phyloP scores from a whole-genome alignment of 2,113 vertebrate species.

The Clupea harengus region DNA sequence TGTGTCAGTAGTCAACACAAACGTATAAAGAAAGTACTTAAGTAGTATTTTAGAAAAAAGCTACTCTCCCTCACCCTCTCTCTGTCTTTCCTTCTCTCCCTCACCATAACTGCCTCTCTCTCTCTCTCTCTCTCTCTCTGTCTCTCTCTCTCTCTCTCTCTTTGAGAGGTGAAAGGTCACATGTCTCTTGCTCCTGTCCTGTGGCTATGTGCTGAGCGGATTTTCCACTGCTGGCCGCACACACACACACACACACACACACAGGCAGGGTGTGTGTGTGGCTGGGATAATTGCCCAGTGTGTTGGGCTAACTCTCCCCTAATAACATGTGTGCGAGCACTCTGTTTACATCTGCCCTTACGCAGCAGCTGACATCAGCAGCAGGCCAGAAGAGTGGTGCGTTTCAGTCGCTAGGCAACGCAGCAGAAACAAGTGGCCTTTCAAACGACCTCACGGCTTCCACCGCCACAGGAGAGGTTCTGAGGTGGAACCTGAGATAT shows the following conservation, averaged over 20 bases:
- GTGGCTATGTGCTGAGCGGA: neutral
- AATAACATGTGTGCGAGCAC: neutral
- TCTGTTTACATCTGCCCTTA: neutral
- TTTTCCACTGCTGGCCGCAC: neutral
- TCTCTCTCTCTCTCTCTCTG: neutral
- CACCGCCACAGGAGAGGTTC: neutral
- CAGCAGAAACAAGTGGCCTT: neutral
- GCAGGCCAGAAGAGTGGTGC: neutral
- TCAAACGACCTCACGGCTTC: neutral
- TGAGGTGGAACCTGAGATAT: neutral
- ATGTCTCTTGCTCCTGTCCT: neutral
- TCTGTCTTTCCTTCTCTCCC: neutral
- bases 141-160: neutral
- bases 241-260: neutral
- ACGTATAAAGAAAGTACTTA: too few relatives aligned
- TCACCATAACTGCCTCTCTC: neutral
- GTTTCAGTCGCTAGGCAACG: neutral
- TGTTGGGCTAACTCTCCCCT: neutral
- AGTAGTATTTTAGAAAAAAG: neutral
- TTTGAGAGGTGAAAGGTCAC: neutral
- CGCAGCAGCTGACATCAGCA: neutral
- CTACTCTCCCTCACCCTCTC: neutral
- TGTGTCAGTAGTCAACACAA: too few relatives aligned
- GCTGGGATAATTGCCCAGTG: neutral
- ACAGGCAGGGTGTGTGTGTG: neutral